Base-by-base conservation (phyloP, 2,888 invertebrate species). In the Plebejus anna region DNA sequence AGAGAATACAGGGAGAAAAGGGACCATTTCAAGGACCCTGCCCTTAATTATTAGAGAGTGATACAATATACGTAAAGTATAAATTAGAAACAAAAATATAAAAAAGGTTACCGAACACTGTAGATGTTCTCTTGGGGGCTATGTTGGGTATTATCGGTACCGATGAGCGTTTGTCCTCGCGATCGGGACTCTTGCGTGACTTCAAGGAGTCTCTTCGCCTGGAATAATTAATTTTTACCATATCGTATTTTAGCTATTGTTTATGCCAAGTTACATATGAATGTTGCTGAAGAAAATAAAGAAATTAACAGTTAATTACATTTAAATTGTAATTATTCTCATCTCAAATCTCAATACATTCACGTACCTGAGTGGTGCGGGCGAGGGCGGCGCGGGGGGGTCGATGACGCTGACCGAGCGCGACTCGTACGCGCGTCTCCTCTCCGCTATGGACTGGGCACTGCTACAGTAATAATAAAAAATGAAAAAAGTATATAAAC, bases 101-200 rank as follows among this genome's bases (percentile, higher is more conserved):
- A 57, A 70, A 75, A 77, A 47, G 81, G 86, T 90, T 87, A 96
- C 97, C 97, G 85, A 97, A 97, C 1, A 97, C 97, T 13, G 97
- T 97, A 0, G 97, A 97, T 0, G 97, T 97, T 82, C 97, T 94
- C 84, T 97, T 97, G 0, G 97, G 97, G 0, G 96, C 95, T 3
- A 96, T 95, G 9, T 94, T 95, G 36, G 92, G 90, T 0, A 96
- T 95, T 9, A 94, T 95, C 36, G 92, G 90, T 0, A 95, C 94
- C 0, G 95, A 94, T 2, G 93, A 86, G 22, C 91, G 89, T 81
- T 92, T 92, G 77, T 95, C 92, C 66, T 95, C 95, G 0, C 94
- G 90, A 22, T 95, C 95, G 1, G 94, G 95, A 79, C 95, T 96
- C 84, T 94, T 95, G 75, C 94, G 91, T 0, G 95, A 94, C 82